Evolutionary conservation across 1,140 invertebrate species (phyloP), one percentile per base, ranked within the genome.

Genomic region (Drosophila parabipectinata): DNA sequence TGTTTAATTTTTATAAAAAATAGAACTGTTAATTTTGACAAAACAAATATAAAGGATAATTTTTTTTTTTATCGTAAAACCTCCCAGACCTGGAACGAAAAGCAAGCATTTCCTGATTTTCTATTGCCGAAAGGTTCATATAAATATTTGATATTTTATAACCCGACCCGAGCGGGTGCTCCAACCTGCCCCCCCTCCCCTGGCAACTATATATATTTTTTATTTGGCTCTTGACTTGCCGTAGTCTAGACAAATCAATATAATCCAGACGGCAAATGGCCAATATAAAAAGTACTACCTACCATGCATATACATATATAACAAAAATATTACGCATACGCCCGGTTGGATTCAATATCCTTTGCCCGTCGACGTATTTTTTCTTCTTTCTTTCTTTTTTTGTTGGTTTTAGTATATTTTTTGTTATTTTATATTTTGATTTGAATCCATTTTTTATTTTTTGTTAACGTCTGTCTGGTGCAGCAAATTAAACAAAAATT

Each of bases 401-500:
- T 15, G 15, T 15, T 15, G 15, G 15, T 15, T 37, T 37, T 18
- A 1, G 18, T 18, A n/a, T 37, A 34, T 37, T 12, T 12, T 4
- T 37, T 37, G 10, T 37, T 37, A 37, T 37, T 37, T 37, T 12
- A 12, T 12, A n/a, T 37, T 37, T 37, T 12, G 4, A 12, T 37
- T 10, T n/a, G 10, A 37, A 10, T 32, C 9, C 1, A 2, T 32
- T 8, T 32, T 10, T 37, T 9, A n/a, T 37, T 28, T 28, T 37
- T 37, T 37, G 9, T 12, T 12, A n/a, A 10, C 34, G 34, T 9
- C n/a, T 45, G 60, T 51, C 51, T 64, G 67, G 54, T 78, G 73
- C 77, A 87, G 69, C 61, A 87, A 85, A 87, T 85, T 88, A 85
- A 85, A 85, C 82, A 85, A 67, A 37, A 64, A 88, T 82, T 87